Base-by-base conservation (phyloP, 2,888 invertebrate genomes). In the Scaptomyza polygonia region DNA sequence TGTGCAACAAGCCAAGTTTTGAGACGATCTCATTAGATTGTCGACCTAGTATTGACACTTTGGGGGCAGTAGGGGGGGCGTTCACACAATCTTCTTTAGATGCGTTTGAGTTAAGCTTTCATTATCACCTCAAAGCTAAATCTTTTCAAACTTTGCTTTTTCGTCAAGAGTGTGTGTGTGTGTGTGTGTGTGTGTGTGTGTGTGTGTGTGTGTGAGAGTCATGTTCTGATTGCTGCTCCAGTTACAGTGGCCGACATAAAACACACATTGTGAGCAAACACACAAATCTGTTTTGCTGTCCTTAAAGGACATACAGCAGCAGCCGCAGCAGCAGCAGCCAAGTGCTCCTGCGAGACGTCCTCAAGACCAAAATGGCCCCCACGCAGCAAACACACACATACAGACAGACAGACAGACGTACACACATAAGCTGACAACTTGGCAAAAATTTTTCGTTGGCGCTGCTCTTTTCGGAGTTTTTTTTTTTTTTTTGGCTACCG, bases 391-490 rank as follows among this genome's bases (percentile, higher is more conserved):
- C 48, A 36, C 44, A 40, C 70, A 53, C 56, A 21, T 21, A 52
- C 48, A 40, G 34, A 53, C 29, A 30, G n/a, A 48, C 9, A 21
- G n/a, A 16, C 16, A 49, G 12, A 32, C n/a, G n/a, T n/a, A n/a
- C n/a, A n/a, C n/a, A 29, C 9, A 29, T 11, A 12, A n/a, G 30
- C 45, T 21, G 21, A 14, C 40, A n/a, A 30, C 18, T 14, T 43
- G 36, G 36, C 49, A 63, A 54, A 63, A 36, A 7, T n/a, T 62
- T 66, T 61, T 63, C 59, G 80, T 61, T 76, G 72, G 61, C 56
- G 77, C 43, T 79, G 79, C 79, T 64, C 61, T 83, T 81, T 69
- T 72, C 55, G 34, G 25, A n/a, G n/a, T n/a, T n/a, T n/a, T n/a
- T n/a, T n/a, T n/a, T n/a, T n/a, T n/a, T n/a, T 52, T 59, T 76